Conservation (phyloP, 2,113 vertebrate species). For the Scatophagus argus region DNA sequence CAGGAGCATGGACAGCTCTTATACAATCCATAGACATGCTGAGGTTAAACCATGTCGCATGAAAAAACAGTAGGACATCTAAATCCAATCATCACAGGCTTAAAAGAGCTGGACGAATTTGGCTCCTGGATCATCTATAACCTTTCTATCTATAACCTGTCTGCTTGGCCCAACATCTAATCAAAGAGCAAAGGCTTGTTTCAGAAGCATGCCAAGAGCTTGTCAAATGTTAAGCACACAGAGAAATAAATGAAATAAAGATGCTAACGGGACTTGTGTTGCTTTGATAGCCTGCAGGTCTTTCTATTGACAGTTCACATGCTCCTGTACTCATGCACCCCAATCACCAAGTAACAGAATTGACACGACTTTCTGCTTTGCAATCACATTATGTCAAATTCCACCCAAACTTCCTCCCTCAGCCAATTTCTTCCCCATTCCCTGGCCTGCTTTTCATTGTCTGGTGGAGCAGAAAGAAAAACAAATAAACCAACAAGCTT, state of each 20-base stretch:
- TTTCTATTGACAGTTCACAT: slow-evolving; percentile 34
- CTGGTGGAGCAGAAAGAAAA: slow-evolving; percentile 21
- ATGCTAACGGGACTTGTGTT: slow-evolving; percentile 13
- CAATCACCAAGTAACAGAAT: slow-evolving; percentile 43
- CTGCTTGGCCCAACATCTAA: slow-evolving; percentile 10
- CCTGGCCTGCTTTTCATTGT: slow-evolving; percentile 43
- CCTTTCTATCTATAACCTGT: slow-evolving; percentile 27
- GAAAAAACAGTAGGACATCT: slow-evolving; percentile 35
- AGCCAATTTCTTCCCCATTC: slow-evolving; percentile 34
- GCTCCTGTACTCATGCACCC: slow-evolving; percentile 23
- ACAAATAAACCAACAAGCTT: not conserved
- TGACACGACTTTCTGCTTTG: slow-evolving; percentile 34
- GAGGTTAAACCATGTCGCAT: slow-evolving; percentile 24
- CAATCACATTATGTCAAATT: slow-evolving; percentile 53
- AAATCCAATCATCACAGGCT: slow-evolving; percentile 43
- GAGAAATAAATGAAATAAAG: slow-evolving; percentile 19
- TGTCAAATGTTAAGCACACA: slow-evolving; percentile 22
- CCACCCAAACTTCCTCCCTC: slow-evolving; percentile 34
- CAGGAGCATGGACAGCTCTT: slow-evolving; percentile 33
- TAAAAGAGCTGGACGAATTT: slow-evolving; percentile 40
- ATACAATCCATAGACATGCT: slow-evolving; percentile 11
- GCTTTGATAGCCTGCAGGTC: slow-evolving; percentile 25
- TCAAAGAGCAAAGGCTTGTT: slow-evolving; percentile 13
- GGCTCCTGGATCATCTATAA: slow-evolving; percentile 11
- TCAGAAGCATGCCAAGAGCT: slow-evolving; percentile 14